Percentiles rank a stretch among this genome's conserved stretches.
Evolutionary conservation across 92 coral and sea anemone genomes (phyloP).

Genomic region (Zoanthus solanderi): DNA sequence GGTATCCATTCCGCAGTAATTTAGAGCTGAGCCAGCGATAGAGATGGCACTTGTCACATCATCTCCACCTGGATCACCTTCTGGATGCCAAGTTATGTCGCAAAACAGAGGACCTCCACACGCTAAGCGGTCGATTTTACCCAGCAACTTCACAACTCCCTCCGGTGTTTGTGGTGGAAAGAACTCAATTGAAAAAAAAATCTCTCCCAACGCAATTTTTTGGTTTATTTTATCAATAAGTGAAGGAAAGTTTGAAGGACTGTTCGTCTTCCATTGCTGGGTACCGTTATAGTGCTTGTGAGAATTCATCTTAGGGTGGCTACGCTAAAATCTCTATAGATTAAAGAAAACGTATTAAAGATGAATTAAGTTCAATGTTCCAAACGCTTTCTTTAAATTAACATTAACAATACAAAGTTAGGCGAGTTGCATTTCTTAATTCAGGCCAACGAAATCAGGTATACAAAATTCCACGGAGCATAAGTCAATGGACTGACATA

Average conservation of each 20-base stretch:
- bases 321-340: neutral
- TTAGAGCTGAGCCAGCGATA: constrained; percentile 91
- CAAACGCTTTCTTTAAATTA: neutral
- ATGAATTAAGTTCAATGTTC: neutral
- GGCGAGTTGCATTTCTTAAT: no score
- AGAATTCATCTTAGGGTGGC: neutral
- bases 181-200: constrained; percentile 93
- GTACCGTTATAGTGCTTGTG: constrained; percentile 54
- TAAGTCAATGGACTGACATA: no score
- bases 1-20: constrained; percentile 95
- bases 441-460: no score
- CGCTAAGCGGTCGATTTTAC: constrained; percentile 86
- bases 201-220: constrained; percentile 75
- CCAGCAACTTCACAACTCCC: constrained; percentile 94
- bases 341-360: neutral
- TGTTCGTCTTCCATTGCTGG: constrained; percentile 62
- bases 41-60: constrained; percentile 95
- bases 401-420: neutral
- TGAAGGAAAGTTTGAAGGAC: constrained; percentile 86
- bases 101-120: constrained; percentile 94
- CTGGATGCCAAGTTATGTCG: constrained; percentile 98
- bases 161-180: constrained; percentile 96
- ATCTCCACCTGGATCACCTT: constrained; percentile 96
- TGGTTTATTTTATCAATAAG: constrained; percentile 90
- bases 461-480: no score